A percentile compares a stretch with the other conserved stretches of the same genome.
Conservation (phyloP, 2,113 vertebrate genomes). For the Perognathus longimembris region DNA sequence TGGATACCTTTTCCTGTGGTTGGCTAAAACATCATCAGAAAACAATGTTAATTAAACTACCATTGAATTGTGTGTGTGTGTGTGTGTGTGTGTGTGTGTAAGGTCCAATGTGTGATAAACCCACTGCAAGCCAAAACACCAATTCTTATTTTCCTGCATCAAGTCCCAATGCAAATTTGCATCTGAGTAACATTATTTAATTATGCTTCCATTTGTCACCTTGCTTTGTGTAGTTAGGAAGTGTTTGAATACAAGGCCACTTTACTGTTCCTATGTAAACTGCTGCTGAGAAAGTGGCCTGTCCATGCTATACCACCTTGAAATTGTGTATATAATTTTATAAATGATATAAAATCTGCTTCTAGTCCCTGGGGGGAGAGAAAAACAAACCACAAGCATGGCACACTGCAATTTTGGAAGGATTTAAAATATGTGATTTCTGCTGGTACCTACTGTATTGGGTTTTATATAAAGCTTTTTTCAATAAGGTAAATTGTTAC, state of each 20-base stretch:
- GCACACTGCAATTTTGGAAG: conserved; percentile 89
- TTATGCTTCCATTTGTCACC: conserved; percentile 85
- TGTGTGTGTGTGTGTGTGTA: conserved; percentile 30
- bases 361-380: conserved; percentile 73
- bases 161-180: conserved; percentile 82
- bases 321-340: conserved; percentile 92
- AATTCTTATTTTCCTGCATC: conserved; percentile 79
- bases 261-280: conserved; percentile 83
- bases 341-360: conserved; percentile 91
- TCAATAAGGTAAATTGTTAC: conserved; percentile 96
- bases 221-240: conserved; percentile 83
- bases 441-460: conserved; percentile 89
- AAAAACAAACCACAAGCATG: conserved; percentile 66
- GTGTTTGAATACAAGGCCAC: conserved; percentile 85
- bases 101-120: conserved; percentile 79
- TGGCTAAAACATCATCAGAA: conserved; percentile 46
- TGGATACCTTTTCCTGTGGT: conserved; percentile 77
- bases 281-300: conserved; percentile 84
- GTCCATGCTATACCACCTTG: conserved; percentile 86
- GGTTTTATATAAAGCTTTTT: conserved; percentile 91
- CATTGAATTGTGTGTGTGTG: not conserved
- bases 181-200: conserved; percentile 87
- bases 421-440: conserved; percentile 92
- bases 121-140: conserved; percentile 73
- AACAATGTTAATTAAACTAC: conserved; percentile 69